phyloP scores from a whole-genome alignment of 1,140 invertebrate genomes.

The Olivierus martensii region DNA sequence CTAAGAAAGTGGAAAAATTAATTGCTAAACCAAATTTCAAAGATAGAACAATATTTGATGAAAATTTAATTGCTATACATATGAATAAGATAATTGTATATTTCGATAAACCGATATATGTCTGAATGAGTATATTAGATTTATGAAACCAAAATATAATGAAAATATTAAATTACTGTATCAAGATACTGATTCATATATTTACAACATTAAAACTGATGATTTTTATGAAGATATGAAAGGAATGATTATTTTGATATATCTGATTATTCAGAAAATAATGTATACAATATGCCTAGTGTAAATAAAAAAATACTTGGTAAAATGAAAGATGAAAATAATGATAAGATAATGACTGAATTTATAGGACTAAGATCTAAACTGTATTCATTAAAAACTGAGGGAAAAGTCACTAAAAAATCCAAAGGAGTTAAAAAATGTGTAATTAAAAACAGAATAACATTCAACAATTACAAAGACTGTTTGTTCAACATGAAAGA shows the following conservation, averaged over 20 bases:
- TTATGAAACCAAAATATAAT: constrained; percentile 21
- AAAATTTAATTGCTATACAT: constrained; percentile 14
- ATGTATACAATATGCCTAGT: constrained; percentile 14
- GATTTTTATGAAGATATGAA: constrained; percentile 18
- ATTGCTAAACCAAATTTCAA: constrained; percentile 31
- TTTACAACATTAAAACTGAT: constrained; percentile 14
- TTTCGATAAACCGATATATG: constrained; percentile 24
- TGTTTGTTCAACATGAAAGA: constrained; percentile 14
- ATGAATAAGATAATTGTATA: constrained; percentile 16
- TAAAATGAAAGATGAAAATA: constrained; percentile 37
- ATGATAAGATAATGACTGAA: constrained; percentile 26
- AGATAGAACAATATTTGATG: no score
- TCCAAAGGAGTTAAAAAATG: constrained; percentile 18
- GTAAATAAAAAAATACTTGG: constrained; percentile 35
- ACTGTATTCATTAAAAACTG: constrained; percentile 28
- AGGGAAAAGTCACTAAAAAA: no score
- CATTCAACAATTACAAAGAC: constrained; percentile 18
- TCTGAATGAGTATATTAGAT: constrained; percentile 22
- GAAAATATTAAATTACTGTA: constrained; percentile 16
- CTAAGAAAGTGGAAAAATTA: constrained; percentile 23
- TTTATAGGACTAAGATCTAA: constrained; percentile 33
- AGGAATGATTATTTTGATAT: constrained; percentile 14
- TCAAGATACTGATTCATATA: constrained; percentile 16
- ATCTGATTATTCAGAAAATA: constrained; percentile 18
- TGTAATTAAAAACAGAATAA: constrained; percentile 16